Conservation (phyloP, 2,113 vertebrate species). For the Rhipidura dahli region DNA sequence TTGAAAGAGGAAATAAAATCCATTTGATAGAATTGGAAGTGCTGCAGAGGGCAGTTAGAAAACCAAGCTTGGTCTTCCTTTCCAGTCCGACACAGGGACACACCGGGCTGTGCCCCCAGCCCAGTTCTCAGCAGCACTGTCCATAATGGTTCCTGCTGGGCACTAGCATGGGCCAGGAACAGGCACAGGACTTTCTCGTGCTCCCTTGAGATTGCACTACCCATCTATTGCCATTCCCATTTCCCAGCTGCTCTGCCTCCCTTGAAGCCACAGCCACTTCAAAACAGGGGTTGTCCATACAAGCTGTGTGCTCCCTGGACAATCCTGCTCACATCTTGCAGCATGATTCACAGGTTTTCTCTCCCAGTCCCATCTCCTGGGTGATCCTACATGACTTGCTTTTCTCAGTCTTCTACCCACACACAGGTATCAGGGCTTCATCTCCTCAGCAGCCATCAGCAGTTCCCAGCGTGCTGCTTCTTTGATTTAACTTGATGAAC, state of each 20-base stretch:
- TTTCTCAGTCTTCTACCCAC: too few relatives aligned
- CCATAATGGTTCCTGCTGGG: background rate
- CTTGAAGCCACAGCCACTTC: background rate
- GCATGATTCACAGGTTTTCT: background rate
- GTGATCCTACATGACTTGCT: fast-evolving
- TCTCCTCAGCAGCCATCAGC: background rate
- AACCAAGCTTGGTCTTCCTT: background rate
- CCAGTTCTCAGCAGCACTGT: background rate
- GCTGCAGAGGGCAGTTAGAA: background rate
- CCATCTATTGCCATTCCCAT: background rate
- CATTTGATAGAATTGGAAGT: background rate
- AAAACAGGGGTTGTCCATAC: background rate
- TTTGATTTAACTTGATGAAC: background rate
- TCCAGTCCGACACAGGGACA: background rate
- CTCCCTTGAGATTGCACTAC: background rate
- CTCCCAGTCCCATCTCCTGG: background rate
- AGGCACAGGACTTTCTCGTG: fast-evolving
- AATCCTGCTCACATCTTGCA: background rate
- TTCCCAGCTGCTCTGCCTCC: background rate
- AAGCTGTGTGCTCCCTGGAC: fast-evolving
- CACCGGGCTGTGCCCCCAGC: background rate
- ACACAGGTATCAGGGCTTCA: fast-evolving
- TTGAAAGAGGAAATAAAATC: background rate
- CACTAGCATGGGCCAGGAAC: fast-evolving
- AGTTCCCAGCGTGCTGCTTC: fast-evolving